Evolutionary conservation across 1,140 invertebrate genomes (phyloP), one percentile per base, ranked within the genome.

Genomic region (Heliconius hermathena): DNA sequence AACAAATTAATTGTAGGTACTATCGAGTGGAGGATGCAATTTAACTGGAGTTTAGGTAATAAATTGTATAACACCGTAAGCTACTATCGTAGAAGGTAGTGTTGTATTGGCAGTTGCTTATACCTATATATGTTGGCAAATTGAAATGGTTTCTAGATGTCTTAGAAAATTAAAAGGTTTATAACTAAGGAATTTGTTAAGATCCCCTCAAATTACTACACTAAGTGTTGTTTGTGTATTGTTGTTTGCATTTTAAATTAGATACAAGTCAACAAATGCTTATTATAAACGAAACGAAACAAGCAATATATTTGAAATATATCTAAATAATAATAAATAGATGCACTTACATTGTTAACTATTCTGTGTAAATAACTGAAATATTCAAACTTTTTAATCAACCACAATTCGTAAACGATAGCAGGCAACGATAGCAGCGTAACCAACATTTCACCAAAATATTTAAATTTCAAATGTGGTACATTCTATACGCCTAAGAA

Each of bases 31-130:
- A 81, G 72, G 76, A 81, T 81, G 80, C 80, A 81, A 81, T 81
- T 81, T 81, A 81, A 81, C 80, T 81, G 73, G 80, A 81, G 76
- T 78, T 81, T 81, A 71, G 80, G 80, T 77, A 81, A 81, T 81
- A 81, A 81, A 81, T 81, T 81, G 76, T 78, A 80, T 80, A 78
- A 76, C 80, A 74, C 73, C 76, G 72, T 81, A 81, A 76, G 80
- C 80, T 81, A 78, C 46, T 77, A 81, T 78, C 80, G 79, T 73
- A 72, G 79, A 76, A 80, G 79, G 75, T 77, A 76, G 74, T 52
- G 76, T 70, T 71, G 13, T 70, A 49, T 41, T 77, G 76, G 22
- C 70, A 76, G 57, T 76, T 71, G 70, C 70, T 71, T 77, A 72
- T 76, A 76, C 22, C 20, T 70, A 77, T 71, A 49, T 77, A 72